These are phyloP conservation scores for Hydractinia symbiolongicarpus DNA, from an alignment of 30 jellyfish, hydroid and myxozoan genomes.

Conservation along the genomic window DNA sequence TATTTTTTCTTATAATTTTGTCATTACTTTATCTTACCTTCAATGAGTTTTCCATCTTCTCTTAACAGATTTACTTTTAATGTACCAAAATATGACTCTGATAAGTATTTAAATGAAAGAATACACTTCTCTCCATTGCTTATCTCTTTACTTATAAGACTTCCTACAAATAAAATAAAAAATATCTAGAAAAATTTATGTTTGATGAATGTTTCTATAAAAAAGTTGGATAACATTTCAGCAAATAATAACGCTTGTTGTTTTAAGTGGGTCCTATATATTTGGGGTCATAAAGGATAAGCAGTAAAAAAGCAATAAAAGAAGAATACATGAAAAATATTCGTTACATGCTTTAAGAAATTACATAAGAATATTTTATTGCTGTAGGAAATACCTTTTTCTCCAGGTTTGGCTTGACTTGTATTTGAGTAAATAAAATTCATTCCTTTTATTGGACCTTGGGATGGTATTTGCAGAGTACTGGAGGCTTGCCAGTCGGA, in stretches of 20 bases:
- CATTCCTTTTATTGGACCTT: constrained; percentile 47
- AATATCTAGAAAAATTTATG: not conserved
- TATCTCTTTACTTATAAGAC: constrained; percentile 44
- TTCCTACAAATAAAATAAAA: constrained; percentile 19
- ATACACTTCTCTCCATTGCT: constrained; percentile 40
- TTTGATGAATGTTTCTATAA: too few relatives aligned
- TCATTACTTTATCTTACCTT: not conserved
- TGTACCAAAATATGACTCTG: constrained; percentile 52
- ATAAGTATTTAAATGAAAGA: constrained; percentile 35
- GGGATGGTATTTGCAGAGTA: constrained; percentile 52
- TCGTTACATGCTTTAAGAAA: too few relatives aligned
- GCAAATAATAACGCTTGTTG: too few relatives aligned
- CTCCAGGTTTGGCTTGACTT: constrained; percentile 27
- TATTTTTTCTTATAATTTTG: not conserved
- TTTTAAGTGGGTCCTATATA: too few relatives aligned
- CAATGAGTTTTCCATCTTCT: constrained; percentile 4
- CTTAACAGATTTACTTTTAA: constrained; percentile 31
- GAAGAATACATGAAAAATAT: too few relatives aligned
- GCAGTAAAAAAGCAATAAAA: too few relatives aligned
- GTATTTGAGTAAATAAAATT: constrained; percentile 63
- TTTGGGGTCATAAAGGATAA: too few relatives aligned
- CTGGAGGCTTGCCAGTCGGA: not conserved
- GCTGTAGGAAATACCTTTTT: constrained; percentile 20
- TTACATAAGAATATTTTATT: not conserved
- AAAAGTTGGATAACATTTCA: too few relatives aligned